Conservation (phyloP, 2,797 vertebrate species). For the Eospalax fontanierii region DNA sequence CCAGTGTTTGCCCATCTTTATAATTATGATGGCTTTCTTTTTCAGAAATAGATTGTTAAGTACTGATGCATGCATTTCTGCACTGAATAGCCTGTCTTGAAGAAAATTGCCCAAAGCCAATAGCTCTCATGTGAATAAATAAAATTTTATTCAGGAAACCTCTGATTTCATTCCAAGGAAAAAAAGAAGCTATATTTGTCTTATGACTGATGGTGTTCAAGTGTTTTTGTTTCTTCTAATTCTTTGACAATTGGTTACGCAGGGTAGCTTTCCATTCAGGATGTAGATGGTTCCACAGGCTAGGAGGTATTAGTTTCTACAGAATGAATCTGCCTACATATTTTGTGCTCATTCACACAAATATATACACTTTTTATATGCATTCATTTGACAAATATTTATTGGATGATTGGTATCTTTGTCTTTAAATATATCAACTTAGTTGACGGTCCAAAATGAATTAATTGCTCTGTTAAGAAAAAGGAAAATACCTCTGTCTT, state of each 20-base stretch:
- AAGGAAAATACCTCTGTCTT: constrained; percentile 11
- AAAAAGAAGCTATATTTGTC: constrained; percentile 43
- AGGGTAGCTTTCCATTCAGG: not conserved
- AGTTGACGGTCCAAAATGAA: not conserved
- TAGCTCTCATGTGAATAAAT: constrained; percentile 61
- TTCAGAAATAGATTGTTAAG: constrained; percentile 60
- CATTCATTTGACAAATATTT: constrained; percentile 13
- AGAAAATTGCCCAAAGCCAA: constrained; percentile 39
- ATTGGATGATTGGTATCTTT: not conserved
- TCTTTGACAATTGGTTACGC: constrained; percentile 44
- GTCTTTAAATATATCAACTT: not conserved
- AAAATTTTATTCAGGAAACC: constrained; percentile 45
- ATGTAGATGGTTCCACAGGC: not conserved
- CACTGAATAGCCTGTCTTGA: constrained; percentile 16
- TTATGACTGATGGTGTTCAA: not conserved
- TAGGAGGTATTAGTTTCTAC: not conserved
- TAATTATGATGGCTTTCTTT: constrained; percentile 64
- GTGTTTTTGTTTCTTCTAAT: constrained; percentile 45
- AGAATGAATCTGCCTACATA: not conserved
- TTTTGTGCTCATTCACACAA: not conserved
- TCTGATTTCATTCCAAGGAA: constrained; percentile 32
- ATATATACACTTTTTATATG: not conserved
- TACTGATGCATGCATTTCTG: constrained; percentile 32
- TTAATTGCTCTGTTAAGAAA: not conserved
- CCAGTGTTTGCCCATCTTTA: constrained; percentile 62